Evolutionary conservation across 2,797 vertebrate species (phyloP), one percentile per base, ranked within the genome.

Genomic region (Phataginus tricuspis): DNA sequence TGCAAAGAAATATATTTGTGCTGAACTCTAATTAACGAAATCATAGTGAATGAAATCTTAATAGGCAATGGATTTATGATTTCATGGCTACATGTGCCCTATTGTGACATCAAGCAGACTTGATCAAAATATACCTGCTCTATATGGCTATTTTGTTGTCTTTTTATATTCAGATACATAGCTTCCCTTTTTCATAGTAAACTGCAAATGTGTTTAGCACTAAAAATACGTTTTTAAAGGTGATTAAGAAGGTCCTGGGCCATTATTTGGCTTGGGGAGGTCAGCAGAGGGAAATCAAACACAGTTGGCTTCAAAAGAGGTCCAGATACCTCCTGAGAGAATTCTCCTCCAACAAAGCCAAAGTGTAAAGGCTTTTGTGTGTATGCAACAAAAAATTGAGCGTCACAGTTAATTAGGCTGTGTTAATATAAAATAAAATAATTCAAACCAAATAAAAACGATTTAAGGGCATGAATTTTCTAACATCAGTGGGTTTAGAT

Each of bases 1-100:
- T 96, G 89, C 92, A 95, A 97, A 93, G 42, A 97, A 95, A 96
- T 95, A 42, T 83, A 29, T 45, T 45, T 96, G 19, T 95, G 86
- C 34, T 86, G 74, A 88, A 84, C 71, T 64, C 80, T 96, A 97
- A 97, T 97, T 91, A 98, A 95, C 21, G 92, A 95, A 89, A 69
- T 77, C 57, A 94, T 51, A 94, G 18, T 82, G 63, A 91, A 45
- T 93, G 27, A 78, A 90, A 77, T 63, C 97, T 97, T 97, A 96
- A 82, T 96, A 97, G 97, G 83, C 68, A 80, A 78, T 90, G 94
- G 77, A 87, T 96, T 97, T 93, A 71, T 94, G 4, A 27, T 42
- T 97, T 95, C 53, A 82, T 91, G 94, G 13, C 29, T 91, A 94
- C 63, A 31, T 84, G 57, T 66, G 64, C 84, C 96, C 89, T 96